Conservation (phyloP, 2,797 vertebrate species). For the Petrocephalus schoutedeni region DNA sequence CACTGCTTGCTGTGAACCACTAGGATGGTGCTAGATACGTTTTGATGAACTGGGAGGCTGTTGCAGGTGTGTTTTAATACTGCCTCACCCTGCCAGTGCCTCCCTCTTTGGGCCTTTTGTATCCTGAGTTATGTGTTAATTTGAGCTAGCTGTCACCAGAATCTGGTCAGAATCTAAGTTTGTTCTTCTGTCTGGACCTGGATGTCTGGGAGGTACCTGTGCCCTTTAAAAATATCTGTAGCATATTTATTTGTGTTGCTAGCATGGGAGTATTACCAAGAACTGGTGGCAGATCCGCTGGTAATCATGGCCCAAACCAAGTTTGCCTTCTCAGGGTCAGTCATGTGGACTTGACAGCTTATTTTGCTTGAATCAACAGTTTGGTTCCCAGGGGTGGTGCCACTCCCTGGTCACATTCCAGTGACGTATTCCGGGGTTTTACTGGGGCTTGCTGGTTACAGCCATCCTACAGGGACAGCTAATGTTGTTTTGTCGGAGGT, state of each 20-base stretch:
- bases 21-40: not conserved
- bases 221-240: not conserved
- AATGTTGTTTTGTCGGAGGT: not conserved
- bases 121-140: not conserved
- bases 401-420: not conserved
- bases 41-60: not conserved
- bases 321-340: not conserved
- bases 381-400: not conserved
- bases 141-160: not conserved
- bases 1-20: not conserved
- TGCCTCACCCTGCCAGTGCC: not conserved
- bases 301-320: not conserved
- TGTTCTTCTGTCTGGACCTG: not conserved
- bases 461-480: not conserved
- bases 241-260: not conserved
- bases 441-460: not conserved
- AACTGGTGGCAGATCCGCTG: not conserved
- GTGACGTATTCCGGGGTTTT: not conserved
- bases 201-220: not conserved
- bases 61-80: not conserved
- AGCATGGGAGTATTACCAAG: not conserved
- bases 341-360: not conserved
- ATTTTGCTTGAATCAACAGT: not conserved
- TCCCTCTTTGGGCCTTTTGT: not conserved
- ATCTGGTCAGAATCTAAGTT: not conserved